phyloP scores from a whole-genome alignment of 2,888 invertebrate species.

The Aspidiotus rigidus region DNA sequence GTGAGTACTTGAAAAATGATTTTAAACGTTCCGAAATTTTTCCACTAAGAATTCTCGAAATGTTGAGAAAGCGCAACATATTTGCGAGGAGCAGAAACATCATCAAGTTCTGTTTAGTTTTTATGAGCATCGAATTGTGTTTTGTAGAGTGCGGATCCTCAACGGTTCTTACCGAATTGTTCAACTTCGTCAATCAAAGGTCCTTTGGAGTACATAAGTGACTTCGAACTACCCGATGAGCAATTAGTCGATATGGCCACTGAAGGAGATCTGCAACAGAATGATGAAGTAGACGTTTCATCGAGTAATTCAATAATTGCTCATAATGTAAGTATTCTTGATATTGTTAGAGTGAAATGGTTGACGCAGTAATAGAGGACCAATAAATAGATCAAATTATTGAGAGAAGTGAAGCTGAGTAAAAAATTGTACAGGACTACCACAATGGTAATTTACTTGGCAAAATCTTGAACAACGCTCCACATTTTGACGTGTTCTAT shows the following conservation, averaged over 20 bases:
- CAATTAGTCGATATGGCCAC: conserved; percentile 23
- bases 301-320: conserved; percentile 23
- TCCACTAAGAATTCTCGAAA: background rate
- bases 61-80: background rate
- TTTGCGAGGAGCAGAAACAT: too few relatives aligned
- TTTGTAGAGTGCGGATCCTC: background rate
- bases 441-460: too few relatives aligned
- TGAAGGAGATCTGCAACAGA: conserved; percentile 12
- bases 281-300: conserved; percentile 10
- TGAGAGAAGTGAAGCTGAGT: too few relatives aligned
- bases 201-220: conserved; percentile 31
- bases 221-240: conserved; percentile 27
- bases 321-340: conserved; percentile 12
- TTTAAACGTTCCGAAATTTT: background rate
- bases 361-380: too few relatives aligned
- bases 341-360: too few relatives aligned
- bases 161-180: background rate
- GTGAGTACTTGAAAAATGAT: conserved; percentile 20
- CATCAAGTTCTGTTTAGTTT: too few relatives aligned
- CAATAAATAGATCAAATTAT: too few relatives aligned
- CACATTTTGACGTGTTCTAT: too few relatives aligned
- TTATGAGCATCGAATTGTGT: background rate
- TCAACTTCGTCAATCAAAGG: conserved; percentile 20
- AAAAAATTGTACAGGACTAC: too few relatives aligned
- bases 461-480: too few relatives aligned